A percentile compares a stretch with the other conserved stretches of the same genome.
Evolutionary conservation across 2,797 vertebrate genomes (phyloP).

Genomic region (Parauchenoglanis punctatus): DNA sequence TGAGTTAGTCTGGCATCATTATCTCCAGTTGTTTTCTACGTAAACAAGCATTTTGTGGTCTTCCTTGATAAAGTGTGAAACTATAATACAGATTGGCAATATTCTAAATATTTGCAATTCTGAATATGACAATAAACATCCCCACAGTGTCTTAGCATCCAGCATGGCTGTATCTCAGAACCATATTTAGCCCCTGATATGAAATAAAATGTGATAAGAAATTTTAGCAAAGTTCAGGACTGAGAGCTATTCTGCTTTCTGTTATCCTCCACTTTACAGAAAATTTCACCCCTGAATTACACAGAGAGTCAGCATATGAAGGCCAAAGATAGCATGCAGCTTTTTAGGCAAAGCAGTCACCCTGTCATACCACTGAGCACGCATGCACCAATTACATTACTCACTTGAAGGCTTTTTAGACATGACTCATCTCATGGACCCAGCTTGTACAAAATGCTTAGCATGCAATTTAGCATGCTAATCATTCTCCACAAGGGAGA

Average conservation of each 20-base stretch:
- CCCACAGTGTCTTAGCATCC: background rate
- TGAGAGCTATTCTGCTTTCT: background rate
- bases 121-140: background rate
- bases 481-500: conserved; percentile 12
- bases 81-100: background rate
- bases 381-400: background rate
- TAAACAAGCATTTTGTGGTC: background rate
- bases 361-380: background rate
- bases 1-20: no score
- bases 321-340: background rate
- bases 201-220: background rate
- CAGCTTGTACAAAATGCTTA: background rate
- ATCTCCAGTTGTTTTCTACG: background rate
- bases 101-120: background rate
- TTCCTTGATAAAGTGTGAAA: background rate
- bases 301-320: background rate
- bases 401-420: background rate
- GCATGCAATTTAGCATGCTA: background rate
- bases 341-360: background rate
- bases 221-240: background rate
- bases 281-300: background rate
- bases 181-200: background rate
- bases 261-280: background rate
- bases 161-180: background rate
- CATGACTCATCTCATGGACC: background rate